phyloP scores from a whole-genome alignment of 2,888 invertebrate species.

The Chouioia cunea region DNA sequence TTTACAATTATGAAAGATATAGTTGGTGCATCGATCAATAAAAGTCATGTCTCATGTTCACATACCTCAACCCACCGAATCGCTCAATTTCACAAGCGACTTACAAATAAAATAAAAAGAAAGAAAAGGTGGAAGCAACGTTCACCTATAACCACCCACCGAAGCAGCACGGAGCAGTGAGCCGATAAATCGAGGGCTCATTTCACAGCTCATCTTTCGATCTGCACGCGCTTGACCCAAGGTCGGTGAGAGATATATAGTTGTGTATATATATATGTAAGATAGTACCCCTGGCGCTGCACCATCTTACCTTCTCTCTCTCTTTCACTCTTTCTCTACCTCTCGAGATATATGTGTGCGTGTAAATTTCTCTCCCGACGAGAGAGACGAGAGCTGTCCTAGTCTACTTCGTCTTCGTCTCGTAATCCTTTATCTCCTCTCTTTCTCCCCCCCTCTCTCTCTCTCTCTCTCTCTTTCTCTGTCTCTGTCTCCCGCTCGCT shows the following conservation, averaged over 20 bases:
- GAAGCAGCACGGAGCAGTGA: not conserved
- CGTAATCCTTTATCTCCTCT: slow-evolving; percentile 32
- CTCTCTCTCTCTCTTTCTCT: not conserved
- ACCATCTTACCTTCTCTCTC: not conserved
- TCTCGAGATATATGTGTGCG: not conserved
- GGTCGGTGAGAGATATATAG: slow-evolving; percentile 10
- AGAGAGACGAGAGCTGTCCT: slow-evolving; percentile 25
- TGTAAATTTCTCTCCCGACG: slow-evolving; percentile 7
- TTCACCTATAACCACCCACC: no score
- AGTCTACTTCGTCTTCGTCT: slow-evolving; percentile 40
- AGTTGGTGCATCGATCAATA: no score
- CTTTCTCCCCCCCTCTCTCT: not conserved
- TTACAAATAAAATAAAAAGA: no score
- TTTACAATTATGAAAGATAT: no score
- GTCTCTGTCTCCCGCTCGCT: slow-evolving; percentile 3
- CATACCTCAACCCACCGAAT: no score
- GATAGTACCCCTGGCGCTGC: slow-evolving; percentile 14
- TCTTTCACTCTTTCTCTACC: no score
- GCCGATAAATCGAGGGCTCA: slow-evolving; percentile 35
- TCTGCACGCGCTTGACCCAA: slow-evolving; percentile 9
- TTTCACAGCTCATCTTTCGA: slow-evolving; percentile 40
- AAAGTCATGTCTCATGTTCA: no score
- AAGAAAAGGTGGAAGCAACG: no score
- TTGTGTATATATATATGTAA: no score
- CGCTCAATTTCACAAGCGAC: no score